A percentile compares a stretch with the other conserved stretches of the same genome.
These are phyloP conservation scores for Drosophila tani DNA, from an alignment of 1,140 invertebrate genomes.

Conservation along the genomic window DNA sequence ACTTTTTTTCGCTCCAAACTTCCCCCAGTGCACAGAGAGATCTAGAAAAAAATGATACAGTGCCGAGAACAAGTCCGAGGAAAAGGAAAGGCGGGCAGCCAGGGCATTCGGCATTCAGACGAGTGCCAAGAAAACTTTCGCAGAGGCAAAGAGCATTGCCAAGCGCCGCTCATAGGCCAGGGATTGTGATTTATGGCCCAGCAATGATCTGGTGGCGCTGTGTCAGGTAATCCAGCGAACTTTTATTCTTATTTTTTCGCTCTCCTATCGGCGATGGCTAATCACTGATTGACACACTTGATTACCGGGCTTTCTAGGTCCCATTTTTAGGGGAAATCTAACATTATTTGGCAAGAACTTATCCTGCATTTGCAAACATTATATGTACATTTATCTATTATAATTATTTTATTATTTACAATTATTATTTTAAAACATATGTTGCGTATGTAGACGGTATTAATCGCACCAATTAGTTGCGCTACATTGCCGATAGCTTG, in stretches of 20 bases:
- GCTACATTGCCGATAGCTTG: too few species aligned
- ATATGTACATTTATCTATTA: too few species aligned
- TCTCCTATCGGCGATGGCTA: not conserved
- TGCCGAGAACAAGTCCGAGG: slow-evolving; percentile 44
- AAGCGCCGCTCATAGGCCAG: slow-evolving; percentile 44
- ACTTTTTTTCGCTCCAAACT: slow-evolving; percentile 55
- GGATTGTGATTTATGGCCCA: slow-evolving; percentile 47
- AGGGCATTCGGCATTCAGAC: slow-evolving; percentile 15
- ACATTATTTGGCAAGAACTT: too few species aligned
- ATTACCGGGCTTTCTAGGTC: not conserved
- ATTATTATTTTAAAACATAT: too few species aligned
- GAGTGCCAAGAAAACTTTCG: slow-evolving; percentile 55
- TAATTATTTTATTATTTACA: too few species aligned
- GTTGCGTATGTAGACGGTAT: too few species aligned
- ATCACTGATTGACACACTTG: slow-evolving; percentile 4
- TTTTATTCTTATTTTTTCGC: not conserved
- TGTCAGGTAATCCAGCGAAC: slow-evolving; percentile 17
- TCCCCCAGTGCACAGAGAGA: slow-evolving; percentile 49
- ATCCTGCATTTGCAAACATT: too few species aligned
- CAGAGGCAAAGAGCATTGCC: slow-evolving; percentile 43
- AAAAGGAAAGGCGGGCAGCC: slow-evolving; percentile 21
- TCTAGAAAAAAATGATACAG: slow-evolving; percentile 76
- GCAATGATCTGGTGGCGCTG: slow-evolving; percentile 12
- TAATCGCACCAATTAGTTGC: too few species aligned
- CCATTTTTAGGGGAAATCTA: too few species aligned